These are phyloP conservation scores for Nothocercus nigrocapillus DNA, from an alignment of 2,113 vertebrate species.

Conservation along the genomic window DNA sequence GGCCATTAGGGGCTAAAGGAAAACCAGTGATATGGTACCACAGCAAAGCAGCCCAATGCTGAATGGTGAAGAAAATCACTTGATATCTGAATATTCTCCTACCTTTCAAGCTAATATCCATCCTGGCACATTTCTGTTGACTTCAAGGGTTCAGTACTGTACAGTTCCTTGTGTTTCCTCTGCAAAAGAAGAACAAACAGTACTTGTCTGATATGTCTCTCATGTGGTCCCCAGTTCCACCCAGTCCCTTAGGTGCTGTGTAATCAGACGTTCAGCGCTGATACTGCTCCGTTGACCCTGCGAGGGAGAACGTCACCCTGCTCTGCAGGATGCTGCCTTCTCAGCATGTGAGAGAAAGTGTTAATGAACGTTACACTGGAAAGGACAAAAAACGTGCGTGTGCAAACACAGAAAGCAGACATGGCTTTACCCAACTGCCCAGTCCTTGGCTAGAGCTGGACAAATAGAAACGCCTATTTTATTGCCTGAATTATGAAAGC, in stretches of 20 bases:
- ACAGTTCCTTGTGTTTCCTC: background rate
- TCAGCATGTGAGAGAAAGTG: accelerated
- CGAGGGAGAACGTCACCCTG: accelerated
- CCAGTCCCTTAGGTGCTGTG: accelerated
- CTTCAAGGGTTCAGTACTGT: background rate
- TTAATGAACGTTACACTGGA: background rate
- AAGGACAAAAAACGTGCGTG: accelerated
- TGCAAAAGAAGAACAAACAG: background rate
- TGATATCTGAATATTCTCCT: accelerated
- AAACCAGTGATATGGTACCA: accelerated
- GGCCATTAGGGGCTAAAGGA: background rate
- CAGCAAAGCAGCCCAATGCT: background rate
- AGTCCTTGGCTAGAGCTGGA: background rate
- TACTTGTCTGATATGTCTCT: accelerated
- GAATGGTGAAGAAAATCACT: background rate
- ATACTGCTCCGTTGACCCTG: accelerated
- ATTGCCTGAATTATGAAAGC: background rate
- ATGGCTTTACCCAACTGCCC: background rate
- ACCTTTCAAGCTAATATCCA: background rate
- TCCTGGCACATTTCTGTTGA: background rate
- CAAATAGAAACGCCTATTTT: accelerated
- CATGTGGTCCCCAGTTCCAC: background rate
- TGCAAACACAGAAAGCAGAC: background rate
- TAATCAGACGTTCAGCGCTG: accelerated
- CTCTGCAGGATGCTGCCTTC: accelerated